Percentiles rank a stretch among this genome's conserved stretches.
Conservation (phyloP, 1,140 invertebrate genomes). For the Delia radicum region DNA sequence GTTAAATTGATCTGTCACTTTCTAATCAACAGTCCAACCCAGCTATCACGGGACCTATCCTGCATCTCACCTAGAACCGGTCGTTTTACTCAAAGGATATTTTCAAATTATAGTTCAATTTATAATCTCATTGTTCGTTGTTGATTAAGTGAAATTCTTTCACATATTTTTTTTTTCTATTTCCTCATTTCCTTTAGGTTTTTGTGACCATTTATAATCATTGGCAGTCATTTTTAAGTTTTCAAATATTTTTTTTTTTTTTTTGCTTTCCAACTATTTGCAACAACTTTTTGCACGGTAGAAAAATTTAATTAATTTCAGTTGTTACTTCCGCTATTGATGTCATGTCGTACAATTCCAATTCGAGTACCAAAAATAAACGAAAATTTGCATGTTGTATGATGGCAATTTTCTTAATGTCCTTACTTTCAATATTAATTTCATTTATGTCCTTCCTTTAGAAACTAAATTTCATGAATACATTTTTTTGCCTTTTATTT, state of each 20-base stretch:
- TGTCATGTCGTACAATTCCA: not conserved
- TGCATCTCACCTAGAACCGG: too few species aligned
- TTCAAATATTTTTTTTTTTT: not conserved
- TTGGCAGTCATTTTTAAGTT: slow-evolving; percentile 24
- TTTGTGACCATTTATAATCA: slow-evolving; percentile 2
- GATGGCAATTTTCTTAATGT: not conserved
- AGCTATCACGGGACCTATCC: too few species aligned
- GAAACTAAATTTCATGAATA: not conserved
- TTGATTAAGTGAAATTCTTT: too few species aligned
- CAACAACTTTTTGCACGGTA: not conserved
- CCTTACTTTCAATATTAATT: not conserved
- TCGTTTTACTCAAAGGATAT: too few species aligned
- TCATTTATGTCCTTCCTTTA: not conserved
- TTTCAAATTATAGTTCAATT: too few species aligned
- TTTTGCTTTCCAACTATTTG: slow-evolving; percentile 8
- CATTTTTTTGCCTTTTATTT: not conserved
- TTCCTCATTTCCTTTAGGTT: slow-evolving; percentile 27
- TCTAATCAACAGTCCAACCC: too few species aligned
- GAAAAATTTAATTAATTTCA: slow-evolving; percentile 53
- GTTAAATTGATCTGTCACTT: too few species aligned
- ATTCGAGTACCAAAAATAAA: not conserved
- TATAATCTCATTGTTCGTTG: too few species aligned
- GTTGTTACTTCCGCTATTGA: slow-evolving; percentile 41
- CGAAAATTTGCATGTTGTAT: not conserved
- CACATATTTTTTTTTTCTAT: not conserved